Evolutionary conservation across 2,797 vertebrate species (phyloP), one percentile per base, ranked within the genome.

Genomic region (Semotilus atromaculatus): DNA sequence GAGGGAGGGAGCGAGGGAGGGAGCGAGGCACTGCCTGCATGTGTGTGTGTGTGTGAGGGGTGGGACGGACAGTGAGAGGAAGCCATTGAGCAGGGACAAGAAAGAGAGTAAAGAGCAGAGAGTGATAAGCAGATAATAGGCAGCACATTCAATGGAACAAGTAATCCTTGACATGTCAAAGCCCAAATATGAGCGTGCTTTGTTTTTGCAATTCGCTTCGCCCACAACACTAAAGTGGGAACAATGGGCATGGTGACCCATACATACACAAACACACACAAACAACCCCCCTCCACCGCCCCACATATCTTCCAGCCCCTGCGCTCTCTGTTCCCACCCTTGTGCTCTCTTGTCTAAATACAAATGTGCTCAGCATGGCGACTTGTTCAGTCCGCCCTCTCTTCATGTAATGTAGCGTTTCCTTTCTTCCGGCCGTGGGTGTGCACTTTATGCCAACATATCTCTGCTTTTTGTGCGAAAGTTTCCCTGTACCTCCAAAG

Each of bases 91-190:
- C 89, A 91, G 93, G 93, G 92, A 95, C 95, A 96, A 96, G 96
- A 93, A 96, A 95, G 96, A 97, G 97, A 97, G 97, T 97, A 97
- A 96, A 96, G 90, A 97, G 95, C 93, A 95, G 94, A 95, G 95
- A 95, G 95, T 95, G 96, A 97, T 97, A 96, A 97, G 94, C 94
- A 89, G 93, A 97, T 96, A 97, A 96, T 94, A 94, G 96, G 93
- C 93, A 94, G 91, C 92, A 90, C 94, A 96, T 96, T 96, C 95
- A 95, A 93, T 93, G 87, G 95, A 94, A 95, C 94, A 96, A 92
- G 88, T 97, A 97, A 97, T 97, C 97, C 97, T 96, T 94, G 95
- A 95, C 90, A 90, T 93, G 94, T 93, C 87, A 83, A 95, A 96
- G 95, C 94, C 92, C 95, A 96, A 96, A 97, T 96, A 95, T 96